These are phyloP conservation scores for Noctua comes DNA, from an alignment of 2,888 invertebrate genomes.

Conservation along the genomic window DNA sequence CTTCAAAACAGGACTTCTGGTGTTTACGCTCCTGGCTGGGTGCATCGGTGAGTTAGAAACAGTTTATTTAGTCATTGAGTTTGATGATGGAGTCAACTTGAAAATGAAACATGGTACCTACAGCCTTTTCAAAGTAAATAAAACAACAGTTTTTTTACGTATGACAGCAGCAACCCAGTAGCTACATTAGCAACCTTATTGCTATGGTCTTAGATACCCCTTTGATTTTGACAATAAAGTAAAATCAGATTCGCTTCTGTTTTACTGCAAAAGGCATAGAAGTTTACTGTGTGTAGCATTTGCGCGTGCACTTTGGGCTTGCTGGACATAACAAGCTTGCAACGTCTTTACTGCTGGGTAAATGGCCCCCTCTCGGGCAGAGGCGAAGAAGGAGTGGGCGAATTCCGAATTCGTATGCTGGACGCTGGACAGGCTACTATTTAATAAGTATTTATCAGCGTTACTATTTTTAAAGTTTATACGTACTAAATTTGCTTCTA, in stretches of 20 bases:
- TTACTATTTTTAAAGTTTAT: too few species aligned
- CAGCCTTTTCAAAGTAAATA: background rate
- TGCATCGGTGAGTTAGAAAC: constrained; percentile 69
- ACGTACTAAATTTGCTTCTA: background rate
- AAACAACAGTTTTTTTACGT: background rate
- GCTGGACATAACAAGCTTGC: background rate
- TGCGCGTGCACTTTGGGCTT: background rate
- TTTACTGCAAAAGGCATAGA: background rate
- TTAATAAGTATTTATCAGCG: background rate
- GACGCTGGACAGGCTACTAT: background rate
- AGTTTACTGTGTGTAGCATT: background rate
- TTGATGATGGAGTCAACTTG: too few species aligned
- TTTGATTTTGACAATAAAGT: background rate
- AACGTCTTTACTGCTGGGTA: too few species aligned
- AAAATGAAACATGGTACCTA: background rate
- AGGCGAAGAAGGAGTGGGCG: background rate
- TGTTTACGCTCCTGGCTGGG: constrained; percentile 68
- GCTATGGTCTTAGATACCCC: background rate
- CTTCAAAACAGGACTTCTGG: constrained; percentile 65
- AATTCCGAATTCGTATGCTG: too few species aligned
- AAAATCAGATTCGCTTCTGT: background rate
- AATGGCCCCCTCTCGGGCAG: background rate
- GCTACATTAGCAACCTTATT: background rate
- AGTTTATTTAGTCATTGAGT: background rate
- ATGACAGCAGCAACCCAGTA: background rate